Conservation (phyloP, 2,113 vertebrate genomes). For the Myiopsitta monachus region DNA sequence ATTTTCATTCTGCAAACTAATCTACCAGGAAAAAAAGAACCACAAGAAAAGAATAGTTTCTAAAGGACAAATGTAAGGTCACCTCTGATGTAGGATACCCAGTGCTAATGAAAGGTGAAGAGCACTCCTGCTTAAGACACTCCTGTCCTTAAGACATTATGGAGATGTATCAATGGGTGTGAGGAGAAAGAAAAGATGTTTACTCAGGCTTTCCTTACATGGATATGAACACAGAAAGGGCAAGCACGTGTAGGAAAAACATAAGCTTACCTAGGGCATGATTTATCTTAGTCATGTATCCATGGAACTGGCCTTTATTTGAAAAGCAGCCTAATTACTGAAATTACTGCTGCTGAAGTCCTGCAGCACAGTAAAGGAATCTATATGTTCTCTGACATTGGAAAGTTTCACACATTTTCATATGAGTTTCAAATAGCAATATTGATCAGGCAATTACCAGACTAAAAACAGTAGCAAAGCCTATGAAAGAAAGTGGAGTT, state of each 20-base stretch:
- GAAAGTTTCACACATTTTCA: conserved; percentile 15
- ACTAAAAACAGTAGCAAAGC: background rate
- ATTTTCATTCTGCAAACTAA: background rate
- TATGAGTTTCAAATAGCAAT: conserved; percentile 1
- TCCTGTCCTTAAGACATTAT: background rate
- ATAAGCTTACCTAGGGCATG: background rate
- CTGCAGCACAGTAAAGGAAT: conserved; percentile 16
- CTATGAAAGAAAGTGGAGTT: background rate
- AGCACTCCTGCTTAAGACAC: background rate
- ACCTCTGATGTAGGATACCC: background rate
- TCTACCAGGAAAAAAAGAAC: background rate
- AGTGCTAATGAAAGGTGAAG: background rate
- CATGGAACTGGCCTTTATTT: conserved; percentile 69
- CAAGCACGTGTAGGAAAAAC: conserved; percentile 27
- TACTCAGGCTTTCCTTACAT: background rate
- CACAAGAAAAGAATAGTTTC: background rate
- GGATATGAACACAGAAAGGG: conserved; percentile 46
- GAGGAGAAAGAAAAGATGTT: conserved; percentile 1
- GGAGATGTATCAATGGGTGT: background rate
- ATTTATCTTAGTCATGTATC: conserved; percentile 71
- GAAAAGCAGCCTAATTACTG: conserved; percentile 71
- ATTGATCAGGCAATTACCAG: conserved; percentile 48
- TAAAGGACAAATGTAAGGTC: background rate
- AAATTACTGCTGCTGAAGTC: conserved; percentile 41
- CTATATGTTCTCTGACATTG: background rate